phyloP scores from a whole-genome alignment of 2,888 invertebrate genomes.

The Alloscopus bannaensis region DNA sequence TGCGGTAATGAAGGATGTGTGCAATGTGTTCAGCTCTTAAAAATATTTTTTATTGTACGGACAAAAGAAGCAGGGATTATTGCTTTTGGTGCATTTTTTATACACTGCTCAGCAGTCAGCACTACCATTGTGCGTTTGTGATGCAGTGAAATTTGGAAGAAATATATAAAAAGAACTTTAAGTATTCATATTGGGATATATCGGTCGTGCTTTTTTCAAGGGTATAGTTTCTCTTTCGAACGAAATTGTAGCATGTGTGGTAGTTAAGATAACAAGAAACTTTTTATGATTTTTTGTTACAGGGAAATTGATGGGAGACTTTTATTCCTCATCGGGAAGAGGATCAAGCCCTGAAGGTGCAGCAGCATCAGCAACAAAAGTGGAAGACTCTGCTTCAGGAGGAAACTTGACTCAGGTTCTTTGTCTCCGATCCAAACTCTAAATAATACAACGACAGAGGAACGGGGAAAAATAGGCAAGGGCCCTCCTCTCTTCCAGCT shows the following conservation, averaged over 20 bases:
- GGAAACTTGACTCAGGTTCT: constrained; percentile 33
- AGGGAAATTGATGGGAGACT: constrained; percentile 60
- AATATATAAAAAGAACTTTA: too few species aligned
- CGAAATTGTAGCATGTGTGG: not conserved
- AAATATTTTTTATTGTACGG: too few species aligned
- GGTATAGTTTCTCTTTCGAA: too few species aligned
- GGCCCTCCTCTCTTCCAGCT: constrained; percentile 16
- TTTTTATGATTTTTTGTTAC: constrained; percentile 28
- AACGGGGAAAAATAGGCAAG: constrained; percentile 3
- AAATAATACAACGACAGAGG: too few species aligned
- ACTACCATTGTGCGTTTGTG: too few species aligned
- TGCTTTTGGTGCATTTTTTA: too few species aligned
- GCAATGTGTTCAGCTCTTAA: too few species aligned
- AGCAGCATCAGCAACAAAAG: constrained; percentile 32
- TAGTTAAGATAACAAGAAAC: constrained; percentile 37
- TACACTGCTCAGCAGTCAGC: too few species aligned
- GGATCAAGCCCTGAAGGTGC: constrained; percentile 37
- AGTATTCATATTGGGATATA: too few species aligned
- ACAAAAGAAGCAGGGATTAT: too few species aligned
- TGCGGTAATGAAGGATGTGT: constrained; percentile 17
- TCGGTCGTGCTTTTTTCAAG: too few species aligned
- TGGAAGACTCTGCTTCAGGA: constrained; percentile 27
- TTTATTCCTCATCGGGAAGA: constrained; percentile 29
- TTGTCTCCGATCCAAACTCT: constrained; percentile 57
- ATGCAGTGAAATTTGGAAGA: too few species aligned